Conservation (phyloP, 2,797 vertebrate species). For the Chelonia mydas region DNA sequence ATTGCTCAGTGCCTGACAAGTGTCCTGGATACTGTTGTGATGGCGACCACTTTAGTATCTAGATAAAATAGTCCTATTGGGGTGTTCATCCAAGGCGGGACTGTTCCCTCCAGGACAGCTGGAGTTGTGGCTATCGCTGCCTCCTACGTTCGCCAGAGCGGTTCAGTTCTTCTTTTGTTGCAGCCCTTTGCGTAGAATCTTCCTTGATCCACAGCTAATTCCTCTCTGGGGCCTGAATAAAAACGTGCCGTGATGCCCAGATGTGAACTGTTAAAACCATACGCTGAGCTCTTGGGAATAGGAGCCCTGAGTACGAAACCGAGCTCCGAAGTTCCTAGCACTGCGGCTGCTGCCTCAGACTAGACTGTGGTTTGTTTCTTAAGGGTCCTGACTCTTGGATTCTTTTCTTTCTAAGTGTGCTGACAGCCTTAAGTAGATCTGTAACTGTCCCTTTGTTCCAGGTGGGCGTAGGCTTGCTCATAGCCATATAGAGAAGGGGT, state of each 20-base stretch:
- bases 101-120: background rate
- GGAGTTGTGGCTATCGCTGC: background rate
- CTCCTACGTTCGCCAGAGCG: background rate
- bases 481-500: background rate
- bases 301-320: slow-evolving; percentile 13
- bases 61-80: background rate
- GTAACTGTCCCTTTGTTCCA: background rate
- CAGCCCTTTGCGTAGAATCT: background rate
- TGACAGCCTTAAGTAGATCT: background rate
- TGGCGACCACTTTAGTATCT: background rate
- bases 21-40: background rate
- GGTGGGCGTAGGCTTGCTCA: background rate
- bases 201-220: background rate
- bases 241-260: background rate
- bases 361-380: background rate
- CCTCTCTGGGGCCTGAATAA: background rate
- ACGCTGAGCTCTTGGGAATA: background rate
- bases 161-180: background rate
- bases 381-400: background rate
- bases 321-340: slow-evolving; percentile 8
- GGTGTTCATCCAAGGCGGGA: background rate
- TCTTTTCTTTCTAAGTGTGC: background rate
- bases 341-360: background rate
- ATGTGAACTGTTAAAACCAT: background rate
- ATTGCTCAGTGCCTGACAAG: background rate